Evolutionary conservation across 2,113 vertebrate species (phyloP).

Genomic region (Nerophis ophidion): DNA sequence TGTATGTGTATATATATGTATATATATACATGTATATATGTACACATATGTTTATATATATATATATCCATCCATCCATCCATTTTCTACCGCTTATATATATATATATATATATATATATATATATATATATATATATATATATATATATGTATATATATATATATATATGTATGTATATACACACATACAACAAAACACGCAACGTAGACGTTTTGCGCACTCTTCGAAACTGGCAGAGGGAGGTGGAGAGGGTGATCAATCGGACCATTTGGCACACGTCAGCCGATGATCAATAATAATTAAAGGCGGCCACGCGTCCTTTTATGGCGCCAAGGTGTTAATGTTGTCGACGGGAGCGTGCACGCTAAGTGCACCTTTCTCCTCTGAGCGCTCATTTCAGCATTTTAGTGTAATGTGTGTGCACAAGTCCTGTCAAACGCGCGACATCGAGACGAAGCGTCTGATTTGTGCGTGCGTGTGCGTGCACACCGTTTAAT

Average conservation of each 20-base stretch:
- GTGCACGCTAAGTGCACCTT: constrained; percentile 9
- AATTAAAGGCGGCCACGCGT: constrained; percentile 43
- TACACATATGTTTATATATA: too few species aligned
- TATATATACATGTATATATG: too few species aligned
- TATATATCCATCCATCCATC: too few species aligned
- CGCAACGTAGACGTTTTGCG: not conserved
- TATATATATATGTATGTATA: too few species aligned
- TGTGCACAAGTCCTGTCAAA: constrained; percentile 21
- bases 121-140: too few species aligned
- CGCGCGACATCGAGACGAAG: not conserved
- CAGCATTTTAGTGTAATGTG: constrained; percentile 1
- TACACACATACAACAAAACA: not conserved
- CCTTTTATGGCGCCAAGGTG: constrained; percentile 21
- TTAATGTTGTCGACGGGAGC: constrained; percentile 15
- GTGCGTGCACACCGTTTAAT: constrained; percentile 47
- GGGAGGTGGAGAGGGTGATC: constrained; percentile 26
- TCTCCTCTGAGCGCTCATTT: constrained; percentile 4
- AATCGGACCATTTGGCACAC: constrained; percentile 51
- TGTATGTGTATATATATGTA: too few species aligned
- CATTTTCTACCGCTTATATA: too few species aligned
- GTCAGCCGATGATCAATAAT: constrained; percentile 47
- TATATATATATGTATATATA: too few species aligned
- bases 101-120: too few species aligned
- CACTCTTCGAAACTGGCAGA: not conserved
- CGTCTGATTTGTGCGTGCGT: constrained; percentile 8